These are phyloP conservation scores for Agrochola litura DNA, from an alignment of 2,888 invertebrate genomes.

Conservation along the genomic window DNA sequence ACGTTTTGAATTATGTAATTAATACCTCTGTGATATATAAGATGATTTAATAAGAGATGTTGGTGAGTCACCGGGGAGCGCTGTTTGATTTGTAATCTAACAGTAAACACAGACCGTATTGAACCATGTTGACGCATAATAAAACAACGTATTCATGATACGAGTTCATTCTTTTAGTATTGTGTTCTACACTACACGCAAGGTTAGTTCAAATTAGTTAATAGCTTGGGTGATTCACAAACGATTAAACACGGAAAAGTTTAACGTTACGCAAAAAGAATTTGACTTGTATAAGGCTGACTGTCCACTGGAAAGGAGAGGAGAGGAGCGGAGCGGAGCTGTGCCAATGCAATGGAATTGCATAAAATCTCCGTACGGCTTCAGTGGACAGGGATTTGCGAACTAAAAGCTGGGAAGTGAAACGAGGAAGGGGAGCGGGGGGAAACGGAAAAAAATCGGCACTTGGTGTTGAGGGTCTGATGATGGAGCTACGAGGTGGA, in stretches of 20 bases:
- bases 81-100: constrained; percentile 81
- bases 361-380: no score
- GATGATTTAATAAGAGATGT: constrained; percentile 79
- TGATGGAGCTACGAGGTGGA: no score
- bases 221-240: constrained; percentile 59
- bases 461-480: no score
- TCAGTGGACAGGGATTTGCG: no score
- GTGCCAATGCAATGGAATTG: no score
- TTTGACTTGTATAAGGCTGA: constrained; percentile 7
- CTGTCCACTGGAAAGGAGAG: no score
- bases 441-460: no score
- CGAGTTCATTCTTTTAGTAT: constrained; percentile 52
- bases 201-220: constrained; percentile 60
- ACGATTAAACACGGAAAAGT: constrained; percentile 17
- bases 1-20: constrained; percentile 77
- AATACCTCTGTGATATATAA: constrained; percentile 88
- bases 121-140: constrained; percentile 73
- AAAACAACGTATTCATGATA: constrained; percentile 61
- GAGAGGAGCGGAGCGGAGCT: no score
- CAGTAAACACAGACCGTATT: constrained; percentile 70
- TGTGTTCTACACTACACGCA: constrained; percentile 51
- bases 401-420: no score
- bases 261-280: constrained; percentile 22
- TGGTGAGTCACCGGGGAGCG: constrained; percentile 79
- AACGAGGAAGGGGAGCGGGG: no score